Conservation (phyloP, 2,888 invertebrate species). For the Idaea straminata region DNA sequence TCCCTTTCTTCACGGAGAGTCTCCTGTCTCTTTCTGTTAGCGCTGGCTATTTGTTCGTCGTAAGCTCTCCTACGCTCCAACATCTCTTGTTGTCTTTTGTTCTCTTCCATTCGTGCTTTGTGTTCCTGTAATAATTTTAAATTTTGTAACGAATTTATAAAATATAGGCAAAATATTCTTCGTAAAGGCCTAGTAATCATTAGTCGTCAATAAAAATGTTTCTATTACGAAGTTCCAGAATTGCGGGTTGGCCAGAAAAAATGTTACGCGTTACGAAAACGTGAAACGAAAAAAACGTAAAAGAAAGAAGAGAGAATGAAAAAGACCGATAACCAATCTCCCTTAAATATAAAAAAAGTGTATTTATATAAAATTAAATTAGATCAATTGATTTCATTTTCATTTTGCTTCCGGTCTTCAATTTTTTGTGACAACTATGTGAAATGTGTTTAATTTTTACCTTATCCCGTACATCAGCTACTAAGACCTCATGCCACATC, state of each 20-base stretch:
- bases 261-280: no score
- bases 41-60: slow-evolving; percentile 66
- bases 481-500: slow-evolving; percentile 65
- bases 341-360: no score
- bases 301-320: no score
- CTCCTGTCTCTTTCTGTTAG: slow-evolving; percentile 55
- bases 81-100: slow-evolving; percentile 56
- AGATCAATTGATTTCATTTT: no score
- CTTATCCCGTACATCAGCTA: slow-evolving; percentile 58
- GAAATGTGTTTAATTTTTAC: slow-evolving; percentile 29
- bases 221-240: no score
- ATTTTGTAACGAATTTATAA: not conserved
- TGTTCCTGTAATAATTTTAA: slow-evolving; percentile 45
- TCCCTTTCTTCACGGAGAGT: slow-evolving; percentile 55
- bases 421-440: not conserved
- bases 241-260: no score
- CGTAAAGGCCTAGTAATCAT: not conserved
- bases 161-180: not conserved
- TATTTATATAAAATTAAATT: no score
- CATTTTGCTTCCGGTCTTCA: not conserved
- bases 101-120: slow-evolving; percentile 43
- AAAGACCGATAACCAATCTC: no score
- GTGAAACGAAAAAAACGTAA: no score
- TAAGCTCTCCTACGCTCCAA: slow-evolving; percentile 55
- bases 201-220: not conserved